phyloP scores from a whole-genome alignment of 2,113 vertebrate species.

The Salvelinus namaycush region DNA sequence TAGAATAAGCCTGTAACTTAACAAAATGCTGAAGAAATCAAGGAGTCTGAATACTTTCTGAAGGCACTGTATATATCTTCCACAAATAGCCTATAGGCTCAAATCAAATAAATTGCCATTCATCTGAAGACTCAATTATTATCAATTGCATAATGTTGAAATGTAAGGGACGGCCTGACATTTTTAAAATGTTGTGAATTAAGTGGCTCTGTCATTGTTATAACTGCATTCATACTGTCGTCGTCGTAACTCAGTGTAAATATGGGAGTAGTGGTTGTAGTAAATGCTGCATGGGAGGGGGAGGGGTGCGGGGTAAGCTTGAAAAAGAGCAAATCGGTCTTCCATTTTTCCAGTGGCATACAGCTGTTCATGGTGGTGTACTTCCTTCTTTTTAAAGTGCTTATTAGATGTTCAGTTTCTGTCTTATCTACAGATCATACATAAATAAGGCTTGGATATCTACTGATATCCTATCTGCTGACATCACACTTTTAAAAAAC shows the following conservation, averaged over 20 bases:
- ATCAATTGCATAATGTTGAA: too few species aligned
- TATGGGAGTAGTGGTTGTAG: neutral
- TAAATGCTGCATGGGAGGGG: neutral
- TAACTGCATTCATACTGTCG: too few species aligned
- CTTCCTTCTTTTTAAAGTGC: conserved; percentile 37
- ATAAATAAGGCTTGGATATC: conserved; percentile 54
- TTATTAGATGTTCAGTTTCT: conserved; percentile 64
- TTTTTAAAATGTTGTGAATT: too few species aligned
- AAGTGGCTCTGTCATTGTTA: too few species aligned
- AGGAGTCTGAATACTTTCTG: too few species aligned
- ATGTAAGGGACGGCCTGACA: too few species aligned
- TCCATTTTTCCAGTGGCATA: conserved; percentile 65
- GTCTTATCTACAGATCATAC: conserved; percentile 65
- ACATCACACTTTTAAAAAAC: neutral
- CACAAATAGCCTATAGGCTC: neutral
- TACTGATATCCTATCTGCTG: neutral
- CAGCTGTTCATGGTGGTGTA: conserved; percentile 72
- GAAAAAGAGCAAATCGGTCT: conserved; percentile 63
- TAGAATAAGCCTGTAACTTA: too few species aligned
- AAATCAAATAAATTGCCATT: neutral
- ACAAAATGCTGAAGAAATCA: too few species aligned
- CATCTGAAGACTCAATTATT: too few species aligned
- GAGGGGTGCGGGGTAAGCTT: conserved; percentile 21
- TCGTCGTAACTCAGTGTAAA: too few species aligned
- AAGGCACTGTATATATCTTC: neutral